These are phyloP conservation scores for Chironomus tepperi DNA, from an alignment of 1,140 invertebrate species.

Conservation along the genomic window DNA sequence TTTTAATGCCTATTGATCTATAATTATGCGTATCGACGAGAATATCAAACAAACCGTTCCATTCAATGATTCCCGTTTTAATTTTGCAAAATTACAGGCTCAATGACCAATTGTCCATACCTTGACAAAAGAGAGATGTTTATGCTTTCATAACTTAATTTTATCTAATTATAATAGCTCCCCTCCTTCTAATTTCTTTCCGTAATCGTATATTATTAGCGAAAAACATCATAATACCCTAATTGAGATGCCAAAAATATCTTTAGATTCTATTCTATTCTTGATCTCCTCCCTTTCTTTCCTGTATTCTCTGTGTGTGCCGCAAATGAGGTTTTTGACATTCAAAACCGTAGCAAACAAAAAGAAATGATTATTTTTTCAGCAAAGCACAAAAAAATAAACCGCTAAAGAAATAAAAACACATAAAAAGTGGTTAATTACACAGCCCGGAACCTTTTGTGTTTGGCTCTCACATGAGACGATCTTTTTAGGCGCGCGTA, in stretches of 20 bases:
- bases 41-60: too few species aligned
- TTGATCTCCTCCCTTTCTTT: background rate
- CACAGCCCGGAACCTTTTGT: background rate
- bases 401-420: background rate
- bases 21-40: too few species aligned
- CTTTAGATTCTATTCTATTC: background rate
- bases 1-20: too few species aligned
- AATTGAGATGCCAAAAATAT: background rate
- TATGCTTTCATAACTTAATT: background rate
- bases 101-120: too few species aligned
- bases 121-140: background rate
- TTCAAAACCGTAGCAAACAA: background rate
- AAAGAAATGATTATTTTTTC: background rate
- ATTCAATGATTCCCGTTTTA: too few species aligned
- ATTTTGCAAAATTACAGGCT: too few species aligned
- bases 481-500: too few species aligned
- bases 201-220: background rate
- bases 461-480: too few species aligned
- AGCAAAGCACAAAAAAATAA: background rate
- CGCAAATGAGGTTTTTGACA: conserved; percentile 12
- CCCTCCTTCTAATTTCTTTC: background rate
- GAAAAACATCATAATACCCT: background rate
- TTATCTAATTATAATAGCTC: background rate
- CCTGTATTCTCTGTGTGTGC: background rate
- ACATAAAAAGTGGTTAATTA: conserved; percentile 9